These are phyloP conservation scores for Lapara coniferarum DNA, from an alignment of 2,888 invertebrate species.

Conservation along the genomic window DNA sequence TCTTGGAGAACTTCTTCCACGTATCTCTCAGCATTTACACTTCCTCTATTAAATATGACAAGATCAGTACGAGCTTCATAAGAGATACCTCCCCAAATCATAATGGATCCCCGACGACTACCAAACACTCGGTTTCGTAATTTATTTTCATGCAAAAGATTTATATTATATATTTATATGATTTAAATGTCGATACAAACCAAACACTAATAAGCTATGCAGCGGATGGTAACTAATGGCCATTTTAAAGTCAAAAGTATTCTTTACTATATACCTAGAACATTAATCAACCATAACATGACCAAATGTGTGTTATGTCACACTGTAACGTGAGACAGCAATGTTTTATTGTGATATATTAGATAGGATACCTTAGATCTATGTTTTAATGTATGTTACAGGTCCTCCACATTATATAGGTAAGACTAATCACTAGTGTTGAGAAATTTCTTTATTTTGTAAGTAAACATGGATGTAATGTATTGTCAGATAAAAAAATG, in stretches of 20 bases:
- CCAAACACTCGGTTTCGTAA: too few relatives aligned
- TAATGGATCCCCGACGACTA: too few relatives aligned
- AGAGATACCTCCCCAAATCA: too few relatives aligned
- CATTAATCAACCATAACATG: not conserved
- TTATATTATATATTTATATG: too few relatives aligned
- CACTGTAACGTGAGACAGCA: conserved; percentile 3
- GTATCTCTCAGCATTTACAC: too few relatives aligned
- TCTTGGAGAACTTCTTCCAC: too few relatives aligned
- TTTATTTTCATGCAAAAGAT: too few relatives aligned
- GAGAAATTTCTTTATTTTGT: not conserved
- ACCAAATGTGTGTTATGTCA: conserved; percentile 7
- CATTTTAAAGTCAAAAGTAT: conserved; percentile 1
- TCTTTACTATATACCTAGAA: conserved; percentile 8
- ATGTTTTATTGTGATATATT: conserved; percentile 13
- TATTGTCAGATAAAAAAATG: not conserved
- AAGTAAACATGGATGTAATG: not conserved
- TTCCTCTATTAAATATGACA: too few relatives aligned
- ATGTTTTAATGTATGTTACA: not conserved
- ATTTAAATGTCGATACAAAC: not conserved
- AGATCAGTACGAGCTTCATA: too few relatives aligned
- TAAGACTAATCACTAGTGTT: not conserved
- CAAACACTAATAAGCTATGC: not conserved
- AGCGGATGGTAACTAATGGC: not conserved
- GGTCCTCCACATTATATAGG: not conserved
- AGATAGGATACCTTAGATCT: not conserved